These are phyloP conservation scores for Pterostichus madidus DNA, from an alignment of 2,888 invertebrate genomes.

Conservation along the genomic window DNA sequence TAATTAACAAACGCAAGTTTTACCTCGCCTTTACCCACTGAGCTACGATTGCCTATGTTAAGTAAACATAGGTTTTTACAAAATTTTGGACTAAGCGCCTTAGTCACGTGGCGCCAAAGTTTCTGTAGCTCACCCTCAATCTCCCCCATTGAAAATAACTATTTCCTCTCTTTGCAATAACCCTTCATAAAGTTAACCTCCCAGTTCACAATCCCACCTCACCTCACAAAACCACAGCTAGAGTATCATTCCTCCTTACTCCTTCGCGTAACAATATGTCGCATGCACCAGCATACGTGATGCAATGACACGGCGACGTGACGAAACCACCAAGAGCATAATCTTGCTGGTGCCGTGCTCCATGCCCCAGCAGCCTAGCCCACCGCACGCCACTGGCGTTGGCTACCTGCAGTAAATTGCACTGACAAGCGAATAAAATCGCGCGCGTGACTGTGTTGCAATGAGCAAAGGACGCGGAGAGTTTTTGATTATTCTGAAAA, in stretches of 20 bases:
- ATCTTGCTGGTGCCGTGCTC: conserved; percentile 4
- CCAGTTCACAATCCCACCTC: background rate
- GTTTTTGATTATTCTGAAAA: no score
- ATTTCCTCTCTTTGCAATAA: no score
- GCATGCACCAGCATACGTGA: conserved; percentile 70
- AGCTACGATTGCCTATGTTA: no score
- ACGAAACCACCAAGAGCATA: conserved; percentile 69
- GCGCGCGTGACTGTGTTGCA: conserved; percentile 48
- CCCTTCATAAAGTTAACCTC: no score
- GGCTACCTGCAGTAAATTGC: conserved; percentile 64
- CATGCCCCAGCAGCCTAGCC: conserved; percentile 2
- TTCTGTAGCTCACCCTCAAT: no score
- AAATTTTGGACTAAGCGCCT: no score
- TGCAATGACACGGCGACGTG: conserved; percentile 72
- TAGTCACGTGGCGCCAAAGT: no score
- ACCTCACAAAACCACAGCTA: background rate
- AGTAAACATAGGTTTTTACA: no score
- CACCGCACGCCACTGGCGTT: conserved; percentile 1
- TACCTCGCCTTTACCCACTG: no score
- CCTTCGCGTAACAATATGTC: conserved; percentile 51
- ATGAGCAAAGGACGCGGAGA: background rate
- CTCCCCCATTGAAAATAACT: no score
- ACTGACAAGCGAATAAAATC: conserved; percentile 64
- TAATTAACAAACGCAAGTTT: no score
- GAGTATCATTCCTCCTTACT: background rate